phyloP scores from a whole-genome alignment of 2,113 vertebrate genomes.

The Labeo rohita region DNA sequence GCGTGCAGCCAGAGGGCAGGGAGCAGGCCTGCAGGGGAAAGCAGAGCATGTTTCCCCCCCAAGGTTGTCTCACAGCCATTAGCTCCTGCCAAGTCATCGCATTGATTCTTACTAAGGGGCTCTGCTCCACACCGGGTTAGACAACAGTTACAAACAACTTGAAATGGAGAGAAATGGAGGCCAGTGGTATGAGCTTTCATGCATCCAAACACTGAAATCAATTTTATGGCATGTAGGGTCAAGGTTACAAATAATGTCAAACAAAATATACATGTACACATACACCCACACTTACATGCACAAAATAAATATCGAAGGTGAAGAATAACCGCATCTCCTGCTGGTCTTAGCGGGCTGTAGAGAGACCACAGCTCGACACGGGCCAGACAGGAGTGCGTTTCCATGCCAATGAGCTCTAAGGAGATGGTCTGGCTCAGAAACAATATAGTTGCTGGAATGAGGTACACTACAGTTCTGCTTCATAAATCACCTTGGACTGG shows the following conservation, averaged over 20 bases:
- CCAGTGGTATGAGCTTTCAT: neutral
- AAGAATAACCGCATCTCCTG: neutral
- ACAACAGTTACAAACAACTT: constrained; percentile 1
- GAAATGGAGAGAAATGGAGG: neutral
- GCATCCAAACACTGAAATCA: constrained; percentile 1
- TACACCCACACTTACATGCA: neutral
- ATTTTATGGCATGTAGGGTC: constrained; percentile 22
- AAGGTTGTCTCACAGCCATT: constrained; percentile 33
- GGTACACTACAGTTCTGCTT: constrained; percentile 1
- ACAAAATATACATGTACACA: neutral
- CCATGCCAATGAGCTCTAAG: constrained; percentile 22
- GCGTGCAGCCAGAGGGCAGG: constrained; percentile 17
- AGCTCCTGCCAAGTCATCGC: constrained; percentile 27
- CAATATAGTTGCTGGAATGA: neutral
- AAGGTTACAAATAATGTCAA: constrained; percentile 13
- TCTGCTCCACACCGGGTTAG: neutral
- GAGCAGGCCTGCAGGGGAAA: constrained; percentile 24
- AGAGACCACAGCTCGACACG: neutral
- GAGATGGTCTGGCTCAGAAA: neutral
- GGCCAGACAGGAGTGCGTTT: neutral
- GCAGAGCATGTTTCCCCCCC: constrained; percentile 21
- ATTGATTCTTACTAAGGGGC: constrained; percentile 24
- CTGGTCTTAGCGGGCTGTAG: neutral
- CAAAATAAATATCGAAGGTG: neutral
- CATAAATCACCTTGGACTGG: neutral